Evolutionary conservation across 1,140 invertebrate genomes (phyloP), one percentile per base, ranked within the genome.

Genomic region (Drepana arcuata): DNA sequence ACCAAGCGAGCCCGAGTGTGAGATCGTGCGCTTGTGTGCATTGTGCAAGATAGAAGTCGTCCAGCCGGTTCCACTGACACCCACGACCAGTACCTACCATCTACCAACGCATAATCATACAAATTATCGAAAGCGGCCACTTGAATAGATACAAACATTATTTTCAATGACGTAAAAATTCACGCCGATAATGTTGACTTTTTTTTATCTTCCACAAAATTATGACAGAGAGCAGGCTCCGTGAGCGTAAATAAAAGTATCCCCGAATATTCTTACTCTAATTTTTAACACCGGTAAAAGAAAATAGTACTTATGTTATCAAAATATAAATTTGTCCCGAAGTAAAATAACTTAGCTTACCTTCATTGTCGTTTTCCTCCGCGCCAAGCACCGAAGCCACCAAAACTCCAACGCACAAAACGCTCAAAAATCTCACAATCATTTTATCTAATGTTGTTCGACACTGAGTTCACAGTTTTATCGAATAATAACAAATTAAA

Each of bases 321-420:
- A 53, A 48, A 45, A 49, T 56, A n/a, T n/a, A n/a, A n/a, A n/a
- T n/a, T n/a, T n/a, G n/a, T n/a, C n/a, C n/a, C n/a, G n/a, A n/a
- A 66, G 63, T 52, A 63, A 64, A 64, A 58, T 61, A 37, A 55
- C 46, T 16, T n/a, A n/a, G n/a, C 39, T 16, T 61, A 79, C 77
- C 77, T 81, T 81, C 72, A 75, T 81, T 79, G 62, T 71, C 73
- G 72, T 75, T 73, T 68, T 77, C 79, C 35, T 72, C 62, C 27
- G 52, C 71, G 54, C 65, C 64, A 48, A 63, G 64, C 40, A 72
- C 70, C 50, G 72, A 62, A 66, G 67, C 65, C 59, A 73, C 62
- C 60, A 78, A 67, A 70, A 77, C 62, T 69, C 74, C 77, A 44
- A 79, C 56, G 72, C 63, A 81, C 63, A 81, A 43, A 60, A 79